Conservation (phyloP, 1,140 invertebrate genomes). For the Pseudomyrmex gracilis region DNA sequence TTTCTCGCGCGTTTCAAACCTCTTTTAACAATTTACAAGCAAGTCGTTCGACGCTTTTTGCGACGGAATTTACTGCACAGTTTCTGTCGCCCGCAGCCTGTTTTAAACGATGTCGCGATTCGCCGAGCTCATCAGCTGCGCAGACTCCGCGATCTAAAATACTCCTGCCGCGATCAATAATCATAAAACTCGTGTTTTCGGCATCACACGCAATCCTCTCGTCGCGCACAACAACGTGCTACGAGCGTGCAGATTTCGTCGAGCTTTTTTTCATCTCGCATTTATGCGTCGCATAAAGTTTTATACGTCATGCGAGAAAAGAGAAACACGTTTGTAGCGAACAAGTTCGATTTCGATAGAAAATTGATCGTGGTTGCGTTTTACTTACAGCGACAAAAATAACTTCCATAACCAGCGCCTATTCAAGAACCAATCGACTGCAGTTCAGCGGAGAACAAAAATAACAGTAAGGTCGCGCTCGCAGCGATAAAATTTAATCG, state of each 20-base stretch:
- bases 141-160: conserved; percentile 59
- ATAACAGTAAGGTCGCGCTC: conserved; percentile 40
- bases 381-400: too few relatives aligned
- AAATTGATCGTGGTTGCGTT: neutral
- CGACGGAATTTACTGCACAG: neutral
- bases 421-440: neutral
- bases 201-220: conserved; percentile 6
- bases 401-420: too few relatives aligned
- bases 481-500: conserved; percentile 47
- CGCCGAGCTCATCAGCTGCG: conserved; percentile 3
- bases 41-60: neutral
- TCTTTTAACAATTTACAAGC: neutral
- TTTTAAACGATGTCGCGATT: neutral
- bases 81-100: neutral
- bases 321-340: neutral
- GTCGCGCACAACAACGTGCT: neutral
- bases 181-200: conserved; percentile 37
- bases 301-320: neutral
- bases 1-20: neutral
- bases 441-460: conserved; percentile 7
- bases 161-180: conserved; percentile 47
- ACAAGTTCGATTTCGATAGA: too few relatives aligned
- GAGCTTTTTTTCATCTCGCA: neutral
- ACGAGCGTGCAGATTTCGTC: neutral
- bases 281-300: neutral